phyloP scores from a whole-genome alignment of 2,797 vertebrate species.

The Neosalanx taihuensis region DNA sequence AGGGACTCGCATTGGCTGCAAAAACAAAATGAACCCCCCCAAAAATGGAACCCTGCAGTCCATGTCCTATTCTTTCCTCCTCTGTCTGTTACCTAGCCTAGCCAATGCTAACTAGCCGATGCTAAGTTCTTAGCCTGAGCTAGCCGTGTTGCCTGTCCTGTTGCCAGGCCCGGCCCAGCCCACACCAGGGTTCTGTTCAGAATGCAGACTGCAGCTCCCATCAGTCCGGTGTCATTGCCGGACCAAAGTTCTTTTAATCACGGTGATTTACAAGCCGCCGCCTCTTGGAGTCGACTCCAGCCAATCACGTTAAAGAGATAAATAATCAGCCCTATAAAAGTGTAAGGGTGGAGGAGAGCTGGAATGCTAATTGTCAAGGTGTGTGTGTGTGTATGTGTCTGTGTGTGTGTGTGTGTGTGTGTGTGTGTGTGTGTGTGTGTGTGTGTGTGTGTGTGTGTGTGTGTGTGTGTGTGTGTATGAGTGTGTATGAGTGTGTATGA shows the following conservation, averaged over 20 bases:
- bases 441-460: not conserved
- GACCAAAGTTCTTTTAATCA: constrained; percentile 70
- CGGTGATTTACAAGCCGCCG: constrained; percentile 61
- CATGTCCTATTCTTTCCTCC: not conserved
- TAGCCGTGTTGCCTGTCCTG: not conserved
- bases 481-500: not conserved
- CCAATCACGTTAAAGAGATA: constrained; percentile 76
- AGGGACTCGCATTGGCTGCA: not conserved
- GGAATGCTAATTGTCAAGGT: constrained; percentile 64
- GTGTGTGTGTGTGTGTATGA: constrained; percentile 2
- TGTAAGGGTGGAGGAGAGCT: constrained; percentile 53
- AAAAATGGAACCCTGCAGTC: not conserved
- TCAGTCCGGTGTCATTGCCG: constrained; percentile 57
- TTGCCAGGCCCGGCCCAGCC: constrained; percentile 1
- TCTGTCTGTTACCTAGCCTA: not conserved
- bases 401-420: constrained; percentile 2
- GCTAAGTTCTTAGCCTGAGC: not conserved
- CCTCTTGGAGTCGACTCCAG: constrained; percentile 61
- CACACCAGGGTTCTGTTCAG: constrained; percentile 28
- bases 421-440: not conserved
- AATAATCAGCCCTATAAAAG: constrained; percentile 73
- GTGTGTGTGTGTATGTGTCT: constrained; percentile 40
- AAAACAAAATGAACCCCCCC: too few relatives aligned
- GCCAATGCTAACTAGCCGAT: not conserved
- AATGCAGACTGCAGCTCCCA: constrained; percentile 43